Evolutionary conservation across 2,113 vertebrate species (phyloP), one percentile per base, ranked within the genome.

Genomic region (Ptilorrhoa leucosticta): DNA sequence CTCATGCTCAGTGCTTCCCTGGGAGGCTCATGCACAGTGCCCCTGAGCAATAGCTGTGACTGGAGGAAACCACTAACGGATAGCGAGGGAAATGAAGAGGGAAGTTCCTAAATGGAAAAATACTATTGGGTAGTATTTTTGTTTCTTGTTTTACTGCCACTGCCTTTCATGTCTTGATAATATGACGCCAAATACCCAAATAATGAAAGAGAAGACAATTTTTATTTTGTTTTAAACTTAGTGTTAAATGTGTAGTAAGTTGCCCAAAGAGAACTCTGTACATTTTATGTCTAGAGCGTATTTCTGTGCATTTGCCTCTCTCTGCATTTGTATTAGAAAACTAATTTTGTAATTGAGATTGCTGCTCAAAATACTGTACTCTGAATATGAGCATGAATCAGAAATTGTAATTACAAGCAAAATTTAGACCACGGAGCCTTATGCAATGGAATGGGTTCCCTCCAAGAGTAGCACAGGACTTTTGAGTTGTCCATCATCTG

Each of bases 261-360:
- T 66, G 33, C 22, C 33, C 31, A 35, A 40, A 47, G 57, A 86
- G 61, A 76, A 61, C n/a, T 69, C 26, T 48, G 8, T 63, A n/a
- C 10, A 5, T 66, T 65, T 65, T 76, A 31, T 18, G 3, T 61
- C 10, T 7, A 50, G 27, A 30, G 14, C 0, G 0, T 68, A 26
- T 56, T 78, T 78, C 44, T 79, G 9, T 53, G 24, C 11, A 20
- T 61, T 87, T 81, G 9, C 21, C 39, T 80, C 48, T 84, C 44
- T 78, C 23, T 73, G 7, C 1, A 0, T 75, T 28, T 57, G 4
- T 70, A 27, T 75, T 71, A 39, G 58, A 56, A 28, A 47, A 13
- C 7, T 30, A 11, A 44, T 70, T 77, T 80, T 68, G 8, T 60
- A 50, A 12, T 44, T 7, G 3, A 18, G 21, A 50, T 30, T 80